Evolutionary conservation across 2,888 invertebrate genomes (phyloP), one percentile per base, ranked within the genome.

Genomic region (Ennomos quercinarius): DNA sequence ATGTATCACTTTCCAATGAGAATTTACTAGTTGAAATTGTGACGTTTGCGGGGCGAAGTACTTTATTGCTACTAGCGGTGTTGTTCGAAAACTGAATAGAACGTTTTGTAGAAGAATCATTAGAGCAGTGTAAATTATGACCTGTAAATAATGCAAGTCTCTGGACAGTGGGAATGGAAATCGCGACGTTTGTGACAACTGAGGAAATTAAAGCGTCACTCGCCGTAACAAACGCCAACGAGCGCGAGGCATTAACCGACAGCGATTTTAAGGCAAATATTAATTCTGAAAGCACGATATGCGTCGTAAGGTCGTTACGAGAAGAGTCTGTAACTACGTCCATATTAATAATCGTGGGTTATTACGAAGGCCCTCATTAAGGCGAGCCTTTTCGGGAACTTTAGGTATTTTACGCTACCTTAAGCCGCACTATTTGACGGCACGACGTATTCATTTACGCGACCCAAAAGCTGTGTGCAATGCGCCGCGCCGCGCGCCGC

Each of bases 311-410:
- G 63, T 70, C 68, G 76, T 86, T 86, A 88, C 84, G 73, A 86
- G 84, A 80, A 74, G 75, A 77, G 78, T 72, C 78, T 78, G 75
- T 83, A 86, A 85, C 81, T 83, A 83, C 85, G 77, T 80, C 74
- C 84, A 87, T 87, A 90, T 90, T 89, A 86, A 89, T 90, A 90
- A 91, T 88, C 86, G 81, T 64, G 74, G 80, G 87, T 87, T 87
- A 89, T 90, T 89, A 89, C 87, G 77, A 76, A 74, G 78, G 77
- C 80, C 82, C 87, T 89, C 87, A 91, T 91, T 91, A n/a, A n/a
- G n/a, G n/a, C n/a, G n/a, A n/a, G n/a, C n/a, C n/a, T n/a, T n/a
- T n/a, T n/a, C n/a, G n/a, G n/a, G n/a, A n/a, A n/a, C n/a, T n/a
- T n/a, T n/a, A n/a, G n/a, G n/a, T n/a, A n/a, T n/a, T n/a, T n/a